A percentile compares a stretch with the other conserved stretches of the same genome.
phyloP scores from a whole-genome alignment of 2,888 invertebrate genomes.

The Reticulitermes lucifugus region DNA sequence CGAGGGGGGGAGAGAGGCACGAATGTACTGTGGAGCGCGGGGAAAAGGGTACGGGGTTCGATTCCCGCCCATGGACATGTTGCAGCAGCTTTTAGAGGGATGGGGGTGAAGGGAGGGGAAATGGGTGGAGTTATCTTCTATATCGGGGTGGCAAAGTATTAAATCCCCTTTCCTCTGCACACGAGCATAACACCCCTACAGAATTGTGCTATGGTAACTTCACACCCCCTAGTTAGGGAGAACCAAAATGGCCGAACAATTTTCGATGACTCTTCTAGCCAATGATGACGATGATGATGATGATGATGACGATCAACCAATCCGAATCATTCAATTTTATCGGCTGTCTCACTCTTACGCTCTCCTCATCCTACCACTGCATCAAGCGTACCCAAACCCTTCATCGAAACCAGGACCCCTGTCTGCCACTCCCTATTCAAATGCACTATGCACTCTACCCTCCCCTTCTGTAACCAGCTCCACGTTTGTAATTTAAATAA shows the following conservation, averaged over 20 bases:
- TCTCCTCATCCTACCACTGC: constrained; percentile 10
- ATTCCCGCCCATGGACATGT: constrained; percentile 44
- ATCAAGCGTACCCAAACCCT: background rate
- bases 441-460: constrained; percentile 24
- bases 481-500: constrained; percentile 35
- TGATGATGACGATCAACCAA: constrained; percentile 48
- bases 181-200: constrained; percentile 19
- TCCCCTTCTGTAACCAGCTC: background rate
- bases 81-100: background rate
- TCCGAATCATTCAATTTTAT: constrained; percentile 45
- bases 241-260: constrained; percentile 48
- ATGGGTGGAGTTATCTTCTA: constrained; percentile 35
- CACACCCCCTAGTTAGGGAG: constrained; percentile 35
- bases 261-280: constrained; percentile 42
- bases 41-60: constrained; percentile 31
- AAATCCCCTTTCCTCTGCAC: background rate
- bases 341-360: constrained; percentile 22
- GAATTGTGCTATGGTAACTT: constrained; percentile 29
- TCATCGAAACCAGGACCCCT: constrained; percentile 39
- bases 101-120: constrained; percentile 7
- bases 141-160: constrained; percentile 34
- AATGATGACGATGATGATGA: constrained; percentile 49
- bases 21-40: constrained; percentile 17
- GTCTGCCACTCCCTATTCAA: constrained; percentile 36
- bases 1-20: constrained; percentile 1